Conservation (phyloP, 2,113 vertebrate genomes). For the Strigops habroptila region DNA sequence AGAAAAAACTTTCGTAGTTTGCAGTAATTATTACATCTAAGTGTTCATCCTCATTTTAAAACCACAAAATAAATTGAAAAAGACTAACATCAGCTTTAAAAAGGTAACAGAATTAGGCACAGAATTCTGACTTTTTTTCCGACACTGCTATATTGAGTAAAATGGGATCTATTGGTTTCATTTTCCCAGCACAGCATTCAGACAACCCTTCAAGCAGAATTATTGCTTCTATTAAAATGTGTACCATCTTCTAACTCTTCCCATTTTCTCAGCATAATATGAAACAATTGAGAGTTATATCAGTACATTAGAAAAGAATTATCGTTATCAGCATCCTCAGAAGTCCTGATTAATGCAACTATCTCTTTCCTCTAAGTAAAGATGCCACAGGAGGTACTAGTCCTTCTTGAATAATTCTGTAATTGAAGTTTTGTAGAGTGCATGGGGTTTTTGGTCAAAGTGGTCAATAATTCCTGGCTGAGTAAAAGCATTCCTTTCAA, state of each 20-base stretch:
- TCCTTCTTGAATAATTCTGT: constrained; percentile 44
- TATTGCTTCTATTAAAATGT: constrained; percentile 75
- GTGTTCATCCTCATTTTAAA: neutral
- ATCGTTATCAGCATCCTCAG: constrained; percentile 65
- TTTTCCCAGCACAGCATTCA: constrained; percentile 68
- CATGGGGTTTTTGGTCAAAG: constrained; percentile 15
- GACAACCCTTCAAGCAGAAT: constrained; percentile 70
- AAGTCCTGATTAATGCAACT: constrained; percentile 62
- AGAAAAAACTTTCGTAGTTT: neutral
- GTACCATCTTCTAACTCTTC: constrained; percentile 59
- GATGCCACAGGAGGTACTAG: neutral
- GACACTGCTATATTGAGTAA: constrained; percentile 19
- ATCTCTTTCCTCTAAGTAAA: constrained; percentile 40
- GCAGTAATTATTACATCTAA: neutral
- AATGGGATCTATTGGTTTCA: constrained; percentile 69
- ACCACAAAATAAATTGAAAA: constrained; percentile 20
- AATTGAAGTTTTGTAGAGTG: constrained; percentile 48
- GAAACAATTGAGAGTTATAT: constrained; percentile 74
- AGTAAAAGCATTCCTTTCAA: constrained; percentile 60
- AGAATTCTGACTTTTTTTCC: constrained; percentile 24
- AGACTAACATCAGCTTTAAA: constrained; percentile 29
- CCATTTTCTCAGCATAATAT: constrained; percentile 65
- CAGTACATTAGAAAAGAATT: constrained; percentile 70
- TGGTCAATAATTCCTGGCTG: constrained; percentile 46
- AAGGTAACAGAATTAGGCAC: constrained; percentile 11